Base-by-base conservation (phyloP, 2,888 invertebrate genomes). In the Andrena chrysosceles region DNA sequence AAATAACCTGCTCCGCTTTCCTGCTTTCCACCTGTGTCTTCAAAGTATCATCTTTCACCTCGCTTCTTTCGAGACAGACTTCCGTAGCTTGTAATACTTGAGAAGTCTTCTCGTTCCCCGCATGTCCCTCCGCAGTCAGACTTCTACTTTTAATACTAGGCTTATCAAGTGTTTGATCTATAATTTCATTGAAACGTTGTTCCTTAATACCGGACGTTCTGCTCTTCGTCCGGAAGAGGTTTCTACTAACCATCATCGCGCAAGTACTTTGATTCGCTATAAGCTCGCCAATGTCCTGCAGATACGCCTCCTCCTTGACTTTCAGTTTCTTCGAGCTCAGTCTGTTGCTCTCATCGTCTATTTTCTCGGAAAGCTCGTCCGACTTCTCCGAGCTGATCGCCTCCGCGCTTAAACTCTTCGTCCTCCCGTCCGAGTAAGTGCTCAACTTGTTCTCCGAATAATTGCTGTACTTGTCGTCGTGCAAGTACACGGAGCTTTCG, bases 401-500 rank as follows among this genome's bases (percentile, higher is more conserved):
- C 26, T 92, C 92, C 5, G 91, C 92, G 78, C 93, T 93, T 2
- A 91, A 85, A 4, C 90, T 90, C 35, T 92, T 91, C 33, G 93
- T 93, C 42, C 90, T 85, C 3, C 89, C 87, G 20, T 90, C 91
- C 2, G 89, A 90, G 67, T 90, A 91, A 0, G 87, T 83, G 56
- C 87, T 90, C 56, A 90, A 73, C 20, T 89, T 86, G 23, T 86
- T 86, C 0, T 91, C 92, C 29, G 89, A 87, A 33, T 82, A 89
- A 29, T 73, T 80, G 29, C 87, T 89, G 20, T 81, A 72, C 56
- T 85, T 82, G 7, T 89, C 89, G 6, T 89, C 88, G 72, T 85
- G 89, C 10, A 92, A 69, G 69, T 93, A 91, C 0, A 93, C 91
- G 2, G 93, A 93, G 66, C 93, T 93, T 48, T 92, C 93, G 80